Conservation (phyloP, 2,888 invertebrate species). For the Cephus rjabovi region DNA sequence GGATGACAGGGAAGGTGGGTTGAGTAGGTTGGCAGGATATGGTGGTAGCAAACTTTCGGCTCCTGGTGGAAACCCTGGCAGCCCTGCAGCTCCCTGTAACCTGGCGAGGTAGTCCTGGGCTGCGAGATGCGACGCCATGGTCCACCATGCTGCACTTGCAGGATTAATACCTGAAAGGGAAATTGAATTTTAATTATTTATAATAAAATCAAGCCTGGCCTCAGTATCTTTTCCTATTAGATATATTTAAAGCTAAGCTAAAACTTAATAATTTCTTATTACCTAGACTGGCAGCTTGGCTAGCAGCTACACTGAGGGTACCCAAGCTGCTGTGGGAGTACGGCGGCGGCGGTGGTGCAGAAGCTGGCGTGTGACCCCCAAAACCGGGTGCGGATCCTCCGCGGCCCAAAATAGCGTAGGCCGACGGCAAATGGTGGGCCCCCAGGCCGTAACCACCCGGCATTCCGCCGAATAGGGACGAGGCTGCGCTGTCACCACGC, state of each 20-base stretch:
- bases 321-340: slow-evolving; percentile 66
- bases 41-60: slow-evolving; percentile 68
- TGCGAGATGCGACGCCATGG: slow-evolving; percentile 88
- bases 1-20: slow-evolving; percentile 67
- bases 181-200: background rate
- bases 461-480: slow-evolving; percentile 63
- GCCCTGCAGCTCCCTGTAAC: slow-evolving; percentile 80
- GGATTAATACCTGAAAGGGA: slow-evolving; percentile 69
- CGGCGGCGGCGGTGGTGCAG: slow-evolving; percentile 58
- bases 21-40: slow-evolving; percentile 73
- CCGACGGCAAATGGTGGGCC: slow-evolving; percentile 64
- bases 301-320: slow-evolving; percentile 86
- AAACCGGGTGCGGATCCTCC: slow-evolving; percentile 58
- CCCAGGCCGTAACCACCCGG: slow-evolving; percentile 64
- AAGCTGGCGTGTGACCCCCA: slow-evolving; percentile 57
- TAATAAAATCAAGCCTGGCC: background rate
- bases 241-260: background rate
- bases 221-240: background rate
- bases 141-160: slow-evolving; percentile 84
- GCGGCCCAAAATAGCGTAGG: slow-evolving; percentile 64
- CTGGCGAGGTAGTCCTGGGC: slow-evolving; percentile 90
- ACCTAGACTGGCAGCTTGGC: slow-evolving; percentile 86
- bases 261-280: slow-evolving; percentile 61
- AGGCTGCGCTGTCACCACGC: slow-evolving; percentile 69
- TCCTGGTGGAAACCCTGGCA: slow-evolving; percentile 77